Base-by-base conservation (phyloP, 2,113 vertebrate species). In the Strix aluco region DNA sequence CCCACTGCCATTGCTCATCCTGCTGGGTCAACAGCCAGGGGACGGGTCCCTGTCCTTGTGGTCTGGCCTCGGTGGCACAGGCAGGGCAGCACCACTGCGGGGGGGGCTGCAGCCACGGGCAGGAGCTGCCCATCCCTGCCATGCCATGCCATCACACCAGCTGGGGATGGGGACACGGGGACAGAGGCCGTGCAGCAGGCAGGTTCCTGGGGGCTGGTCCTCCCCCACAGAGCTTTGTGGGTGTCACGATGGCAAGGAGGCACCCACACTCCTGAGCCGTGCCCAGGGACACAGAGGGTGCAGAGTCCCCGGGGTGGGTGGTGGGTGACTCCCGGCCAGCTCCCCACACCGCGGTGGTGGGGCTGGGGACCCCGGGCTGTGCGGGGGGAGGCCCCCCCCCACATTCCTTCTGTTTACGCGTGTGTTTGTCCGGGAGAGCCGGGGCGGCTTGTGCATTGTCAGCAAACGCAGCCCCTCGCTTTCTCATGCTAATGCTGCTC, bases 381-480 rank as follows among this genome's bases (percentile, higher is more conserved):
- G 86, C 3, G 15, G 72, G 65, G 78, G 97, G 97, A 94, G 96
- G 18, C 29, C 63, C 72, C 86, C 89, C 62, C 75, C n/a, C n/a
- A 63, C 99, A 99, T 99, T 99, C 99, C 99, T 99, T 99, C 98
- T 98, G 98, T 99, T 99, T 99, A 99, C 99, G 98, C 98, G 97
- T 99, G 99, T 99, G 99, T 99, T 99, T 99, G 98, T 99, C 99
- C 98, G 98, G 98, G 98, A 98, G 98, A 99, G 98, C 98, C 97
- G 95, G 98, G 94, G 80, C 97, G 96, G 98, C 97, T 97, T 96
- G 97, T 98, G 98, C 99, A 99, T 99, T 99, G 99, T 99, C 98
- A 99, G 99, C 98, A 99, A 98, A 98, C 98, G 98, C 97, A 99
- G 99, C 99, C 98, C 98, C 94, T 74, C 36, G 98, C 98, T 99